phyloP scores from a whole-genome alignment of 2,888 invertebrate species.

The Rhingia campestris region DNA sequence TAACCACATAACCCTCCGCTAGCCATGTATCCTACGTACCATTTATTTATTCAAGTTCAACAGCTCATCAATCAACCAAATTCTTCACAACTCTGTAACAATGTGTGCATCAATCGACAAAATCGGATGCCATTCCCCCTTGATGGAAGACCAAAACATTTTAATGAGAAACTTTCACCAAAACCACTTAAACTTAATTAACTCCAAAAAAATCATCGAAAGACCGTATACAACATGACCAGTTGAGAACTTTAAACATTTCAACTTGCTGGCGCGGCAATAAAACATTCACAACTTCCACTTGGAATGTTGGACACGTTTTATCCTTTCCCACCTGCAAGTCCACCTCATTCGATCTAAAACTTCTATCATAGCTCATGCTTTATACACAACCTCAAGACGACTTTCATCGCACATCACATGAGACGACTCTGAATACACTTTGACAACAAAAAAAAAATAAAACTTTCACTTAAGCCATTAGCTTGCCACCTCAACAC shows the following conservation, averaged over 20 bases:
- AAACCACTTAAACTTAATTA: conserved; percentile 74
- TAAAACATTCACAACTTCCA: conserved; percentile 54
- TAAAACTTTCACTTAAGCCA: conserved; percentile 67
- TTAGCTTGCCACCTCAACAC: conserved; percentile 63
- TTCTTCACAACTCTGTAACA: conserved; percentile 37
- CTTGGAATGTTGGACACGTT: conserved; percentile 65
- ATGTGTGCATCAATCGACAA: conserved; percentile 27
- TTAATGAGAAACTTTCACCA: conserved; percentile 67
- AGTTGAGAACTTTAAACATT: conserved; percentile 29
- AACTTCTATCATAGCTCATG: conserved; percentile 15
- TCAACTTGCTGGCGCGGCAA: conserved; percentile 42
- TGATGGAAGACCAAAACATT: conserved; percentile 22
- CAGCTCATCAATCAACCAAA: conserved; percentile 14
- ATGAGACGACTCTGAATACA: conserved; percentile 26
- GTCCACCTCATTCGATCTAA: not conserved
- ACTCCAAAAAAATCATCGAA: conserved; percentile 59
- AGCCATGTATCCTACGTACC: no score
- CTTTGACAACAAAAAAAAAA: conserved; percentile 20
- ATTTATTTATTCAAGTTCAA: no score
- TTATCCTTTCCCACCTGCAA: conserved; percentile 24
- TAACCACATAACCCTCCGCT: not conserved
- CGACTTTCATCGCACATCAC: conserved; percentile 53
- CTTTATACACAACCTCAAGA: not conserved
- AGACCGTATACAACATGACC: conserved; percentile 7
- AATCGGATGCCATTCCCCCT: not conserved